Evolutionary conservation across 1,140 invertebrate species (phyloP), one percentile per base, ranked within the genome.

Genomic region (Geopemphigus sp.): DNA sequence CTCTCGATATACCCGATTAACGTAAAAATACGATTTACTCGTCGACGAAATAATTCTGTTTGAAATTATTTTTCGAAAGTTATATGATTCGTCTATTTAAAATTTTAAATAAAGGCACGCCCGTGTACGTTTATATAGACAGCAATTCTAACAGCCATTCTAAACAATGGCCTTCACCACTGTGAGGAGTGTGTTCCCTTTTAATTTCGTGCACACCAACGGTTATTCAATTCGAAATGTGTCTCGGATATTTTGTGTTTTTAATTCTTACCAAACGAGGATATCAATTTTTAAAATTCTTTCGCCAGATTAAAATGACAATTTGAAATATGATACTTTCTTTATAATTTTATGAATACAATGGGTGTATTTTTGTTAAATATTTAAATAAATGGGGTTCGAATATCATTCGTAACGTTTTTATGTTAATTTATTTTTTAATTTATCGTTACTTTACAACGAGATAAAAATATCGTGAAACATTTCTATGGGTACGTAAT

Each of bases 51-150:
- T 26, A 26, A 1, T n/a, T n/a, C n/a, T n/a, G n/a, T n/a, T n/a
- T n/a, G n/a, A n/a, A n/a, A n/a, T n/a, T n/a, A n/a, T 61, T 29
- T 61, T 61, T 61, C 19, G 61, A 64, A 64, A 32, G 61, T 32
- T n/a, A 39, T 39, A 39, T 64, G 29, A 64, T 64, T 64, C 61
- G 32, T 64, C 61, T 63, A 32, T 63, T 63, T 63, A 10, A 63
- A 63, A 63, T 63, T 63, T n/a, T 17, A 63, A 63, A 63, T 32
- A 32, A 63, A 8, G 61, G 26, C 15, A 32, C 61, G 8, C 59
- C 61, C 32, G 14, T 63, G 29, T 17, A 19, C 17, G 15, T 63
- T 63, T 26, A 8, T 26, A 63, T 19, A 63, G 19, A 29, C 10
- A 19, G 61, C 12, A 39, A 39, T 39, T 39, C 8, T 39, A 39